Conservation (phyloP, 2,113 vertebrate species). For the Coptodon rendalli region DNA sequence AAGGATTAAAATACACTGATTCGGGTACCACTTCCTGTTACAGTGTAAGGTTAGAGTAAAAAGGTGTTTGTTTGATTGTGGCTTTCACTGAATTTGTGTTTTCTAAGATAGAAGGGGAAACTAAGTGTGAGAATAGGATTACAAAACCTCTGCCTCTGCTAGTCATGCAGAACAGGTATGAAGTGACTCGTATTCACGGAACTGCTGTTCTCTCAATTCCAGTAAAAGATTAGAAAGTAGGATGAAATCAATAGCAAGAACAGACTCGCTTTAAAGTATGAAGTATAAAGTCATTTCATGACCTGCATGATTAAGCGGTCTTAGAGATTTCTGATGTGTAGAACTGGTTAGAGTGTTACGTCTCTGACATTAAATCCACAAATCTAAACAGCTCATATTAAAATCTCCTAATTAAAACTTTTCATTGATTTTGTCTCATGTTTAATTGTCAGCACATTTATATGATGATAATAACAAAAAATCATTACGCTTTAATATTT, state of each 20-base stretch:
- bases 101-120: not conserved
- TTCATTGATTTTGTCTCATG: not conserved
- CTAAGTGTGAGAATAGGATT: not conserved
- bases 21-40: not conserved
- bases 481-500: not conserved
- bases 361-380: not conserved
- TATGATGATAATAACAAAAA: not conserved
- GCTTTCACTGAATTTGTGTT: not conserved
- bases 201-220: not conserved
- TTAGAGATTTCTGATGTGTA: not conserved
- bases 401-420: not conserved
- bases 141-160: not conserved
- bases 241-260: not conserved
- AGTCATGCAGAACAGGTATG: not conserved
- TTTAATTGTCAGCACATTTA: not conserved
- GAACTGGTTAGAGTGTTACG: not conserved
- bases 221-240: not conserved
- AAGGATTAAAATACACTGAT: not conserved
- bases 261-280: not conserved
- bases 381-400: not conserved
- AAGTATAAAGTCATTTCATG: not conserved
- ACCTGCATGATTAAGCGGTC: not conserved
- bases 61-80: not conserved
- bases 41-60: not conserved
- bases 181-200: accelerated